Base-by-base conservation (phyloP, 2,797 vertebrate genomes). In the Sebastes matsubarae region DNA sequence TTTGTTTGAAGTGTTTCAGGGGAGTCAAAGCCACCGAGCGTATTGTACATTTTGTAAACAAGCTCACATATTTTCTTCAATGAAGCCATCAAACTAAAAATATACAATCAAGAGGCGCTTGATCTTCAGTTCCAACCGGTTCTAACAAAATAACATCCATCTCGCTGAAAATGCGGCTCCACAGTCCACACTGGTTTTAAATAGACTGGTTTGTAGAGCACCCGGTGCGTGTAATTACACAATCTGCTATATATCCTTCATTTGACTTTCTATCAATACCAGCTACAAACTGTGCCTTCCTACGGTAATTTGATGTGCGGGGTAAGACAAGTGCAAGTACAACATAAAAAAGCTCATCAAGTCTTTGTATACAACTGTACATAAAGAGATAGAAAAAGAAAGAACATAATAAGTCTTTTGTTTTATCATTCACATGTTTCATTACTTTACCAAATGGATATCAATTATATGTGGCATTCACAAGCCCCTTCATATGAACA, bases 201-300 rank as follows among this genome's bases (percentile, higher is more conserved):
- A 87, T 80, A 78, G 73, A 82, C 80, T 27, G 69, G 55, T 74
- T 82, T 77, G 74, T 76, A 68, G 46, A 81, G 79, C 68, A 46
- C 50, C 3, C 13, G 38, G 38, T 42, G 20, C 65, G 20, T 87
- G 77, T 83, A 84, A 82, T 85, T 85, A 79, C 63, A 90, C 58
- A 86, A 70, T 81, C 81, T 79, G 76, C 79, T 76, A 34, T 78
- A 70, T 14, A 84, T 89, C 74, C 77, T 85, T 81, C 81, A 71
- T 85, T 83, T 85, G 76, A 89, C 82, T 79, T 77, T 84, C 76
- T 76, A 58, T 77, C 72, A 68, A 65, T 81, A 79, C n/a, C 27
- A 65, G 57, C 42, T 13, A 42, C 1, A n/a, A 66, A 50, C 57
- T 61, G 58, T 22, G 71, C n/a, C 72, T 78, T 61, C 30, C 24